Conservation (phyloP, 2,888 invertebrate species). For the Gibbula magus region DNA sequence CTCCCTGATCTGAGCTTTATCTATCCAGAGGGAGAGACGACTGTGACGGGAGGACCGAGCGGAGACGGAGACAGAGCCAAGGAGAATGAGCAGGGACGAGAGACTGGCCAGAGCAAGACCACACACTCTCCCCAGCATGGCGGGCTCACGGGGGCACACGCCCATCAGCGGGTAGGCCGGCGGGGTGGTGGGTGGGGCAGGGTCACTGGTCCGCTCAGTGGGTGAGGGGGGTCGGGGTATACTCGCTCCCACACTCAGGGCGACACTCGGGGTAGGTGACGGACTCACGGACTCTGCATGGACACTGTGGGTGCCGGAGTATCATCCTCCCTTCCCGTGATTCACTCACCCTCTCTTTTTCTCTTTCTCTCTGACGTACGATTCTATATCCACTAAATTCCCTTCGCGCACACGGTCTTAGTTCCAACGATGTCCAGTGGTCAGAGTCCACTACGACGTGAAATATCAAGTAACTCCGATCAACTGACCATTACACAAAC, state of each 20-base stretch:
- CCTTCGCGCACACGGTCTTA: too few relatives aligned
- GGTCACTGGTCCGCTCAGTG: not conserved
- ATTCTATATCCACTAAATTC: too few relatives aligned
- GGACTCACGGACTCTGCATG: not conserved
- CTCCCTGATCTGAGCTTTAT: conserved; percentile 8
- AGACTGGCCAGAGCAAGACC: not conserved
- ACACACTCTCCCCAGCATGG: conserved; percentile 6
- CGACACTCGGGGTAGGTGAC: too few relatives aligned
- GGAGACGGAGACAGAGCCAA: not conserved
- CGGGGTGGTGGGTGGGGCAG: not conserved
- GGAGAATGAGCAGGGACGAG: not conserved
- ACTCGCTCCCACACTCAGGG: too few relatives aligned
- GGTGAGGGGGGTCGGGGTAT: not conserved
- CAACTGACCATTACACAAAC: too few relatives aligned
- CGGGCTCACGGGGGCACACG: not conserved
- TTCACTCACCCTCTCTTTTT: too few relatives aligned
- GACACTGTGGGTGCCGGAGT: not conserved
- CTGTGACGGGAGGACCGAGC: not conserved
- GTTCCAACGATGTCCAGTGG: too few relatives aligned
- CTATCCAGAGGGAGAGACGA: not conserved
- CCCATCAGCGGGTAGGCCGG: not conserved
- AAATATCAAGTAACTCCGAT: too few relatives aligned
- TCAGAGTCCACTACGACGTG: too few relatives aligned
- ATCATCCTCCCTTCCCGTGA: not conserved
- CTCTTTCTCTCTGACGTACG: too few relatives aligned